Evolutionary conservation across 2,113 vertebrate genomes (phyloP), one percentile per base, ranked within the genome.

Genomic region (Chamaetylas fuelleborni): DNA sequence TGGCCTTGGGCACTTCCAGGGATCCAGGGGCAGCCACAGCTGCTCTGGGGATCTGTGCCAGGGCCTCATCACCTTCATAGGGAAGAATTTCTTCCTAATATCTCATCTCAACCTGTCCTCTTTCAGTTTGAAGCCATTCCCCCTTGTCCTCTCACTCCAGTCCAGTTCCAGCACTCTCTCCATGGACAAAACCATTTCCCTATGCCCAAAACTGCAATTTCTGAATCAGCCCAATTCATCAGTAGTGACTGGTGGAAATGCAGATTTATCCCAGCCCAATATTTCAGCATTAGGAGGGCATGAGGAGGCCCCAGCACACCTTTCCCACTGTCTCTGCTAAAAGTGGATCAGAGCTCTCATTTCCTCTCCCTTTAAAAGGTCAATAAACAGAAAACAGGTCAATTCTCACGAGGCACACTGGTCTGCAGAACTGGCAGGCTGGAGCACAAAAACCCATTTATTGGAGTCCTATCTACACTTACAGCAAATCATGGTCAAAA

Each of bases 311-410:
- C 26, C 77, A 48, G 6, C 29, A 17, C 65, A 84, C 61, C 61
- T 81, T 79, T 71, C 47, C 56, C 36, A 19, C 47, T 40, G 43
- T 12, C 64, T 65, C 34, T 8, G 5, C 42, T 34, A 26, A n/a
- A 80, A 13, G 47, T 4, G 38, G 50, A 31, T 24, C 72, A 71
- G 64, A 82, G 57, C 51, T 51, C 23, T 87, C 23, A 9, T 82
- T 58, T 82, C 23, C 71, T 25, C 22, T 66, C 33, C 22, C 22
- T 82, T 70, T 40, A 24, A 70, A 77, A 80, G 81, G 87, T 77
- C 83, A 92, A 95, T 65, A 73, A 73, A 77, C 29, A 87, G 45
- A 73, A 90, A 95, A n/a, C 26, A 56, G 69, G 82, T 73, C 76
- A 79, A 3, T 62, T 4, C 5, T 56, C 54, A 60, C 5, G 5